Evolutionary conservation across 1,140 invertebrate genomes (phyloP), one percentile per base, ranked within the genome.

Genomic region (Melitaea cinxia): DNA sequence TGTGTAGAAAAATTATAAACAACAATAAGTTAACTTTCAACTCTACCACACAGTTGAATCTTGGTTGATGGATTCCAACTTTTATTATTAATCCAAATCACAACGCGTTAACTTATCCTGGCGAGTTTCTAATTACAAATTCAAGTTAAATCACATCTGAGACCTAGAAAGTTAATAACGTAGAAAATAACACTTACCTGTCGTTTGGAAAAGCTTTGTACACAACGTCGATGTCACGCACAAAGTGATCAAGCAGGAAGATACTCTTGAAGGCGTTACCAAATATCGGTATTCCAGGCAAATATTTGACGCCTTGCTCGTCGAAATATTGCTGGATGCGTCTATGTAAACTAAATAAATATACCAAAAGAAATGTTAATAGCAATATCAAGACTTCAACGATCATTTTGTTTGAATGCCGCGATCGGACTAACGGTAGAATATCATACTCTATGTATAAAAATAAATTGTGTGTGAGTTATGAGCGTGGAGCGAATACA

Each of bases 171-270:
- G 1, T 9, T 33, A 33, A 4, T 33, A 33, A 33, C 12, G 17
- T 7, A 6, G 17, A n/a, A 47, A 47, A 14, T 19, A 10, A 58
- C 2, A 70, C 81, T 77, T 65, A 85, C 85, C 55, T 83, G 62
- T 87, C 84, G 67, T 80, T 69, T 0, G 86, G 86, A 47, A 82
- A 89, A 1, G 77, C 73, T 21, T 64, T 77, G 24, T 89, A 86
- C 9, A 80, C 65, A 1, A 50, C 72, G 33, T 78, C 73, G 0
- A 86, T 33, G 17, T 87, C 86, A 4, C 84, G 77, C 30, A 80
- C 0, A 7, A 78, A 9, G 52, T 89, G 86, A 14, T 30, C 64
- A 23, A 52, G 76, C 17, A 56, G 7, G 9, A 85, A 61, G 0
- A 70, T 77, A 56, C 75, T 77, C 1, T 65, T 68, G 0, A 77